Evolutionary conservation across 2,888 invertebrate genomes (phyloP).

Genomic region (Aromia moschata): DNA sequence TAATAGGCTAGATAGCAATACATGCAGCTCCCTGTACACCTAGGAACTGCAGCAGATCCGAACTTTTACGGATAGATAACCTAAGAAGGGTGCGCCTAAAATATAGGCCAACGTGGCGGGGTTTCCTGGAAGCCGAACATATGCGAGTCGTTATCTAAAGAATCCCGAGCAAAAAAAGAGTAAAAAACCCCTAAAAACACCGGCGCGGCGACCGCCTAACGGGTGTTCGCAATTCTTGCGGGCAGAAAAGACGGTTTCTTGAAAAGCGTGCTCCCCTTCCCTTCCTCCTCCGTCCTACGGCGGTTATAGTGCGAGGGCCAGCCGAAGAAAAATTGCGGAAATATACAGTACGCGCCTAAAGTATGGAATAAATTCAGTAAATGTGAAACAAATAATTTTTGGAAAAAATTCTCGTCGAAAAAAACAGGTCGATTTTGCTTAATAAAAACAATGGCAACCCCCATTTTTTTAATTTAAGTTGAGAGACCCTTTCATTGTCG

Average conservation of each 20-base stretch:
- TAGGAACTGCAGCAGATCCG: background rate
- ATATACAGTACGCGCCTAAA: too few species aligned
- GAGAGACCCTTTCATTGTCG: too few species aligned
- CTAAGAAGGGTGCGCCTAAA: conserved; percentile 39
- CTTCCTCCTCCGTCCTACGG: too few species aligned
- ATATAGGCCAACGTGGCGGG: conserved; percentile 54
- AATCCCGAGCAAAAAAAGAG: conserved; percentile 44
- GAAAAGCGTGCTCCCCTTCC: conserved; percentile 5
- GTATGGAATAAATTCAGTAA: too few species aligned
- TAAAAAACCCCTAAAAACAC: conserved; percentile 46
- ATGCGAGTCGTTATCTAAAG: conserved; percentile 56
- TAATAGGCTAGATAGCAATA: background rate
- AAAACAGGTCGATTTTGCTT: too few species aligned
- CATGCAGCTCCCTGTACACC: too few species aligned
- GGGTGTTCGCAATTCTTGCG: conserved; percentile 47
- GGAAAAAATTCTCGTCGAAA: too few species aligned
- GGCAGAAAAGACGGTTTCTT: conserved; percentile 6
- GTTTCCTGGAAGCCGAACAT: conserved; percentile 57
- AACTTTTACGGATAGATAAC: background rate
- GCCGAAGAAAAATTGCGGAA: background rate
- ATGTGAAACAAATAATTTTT: background rate
- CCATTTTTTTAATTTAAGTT: too few species aligned
- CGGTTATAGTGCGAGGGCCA: too few species aligned
- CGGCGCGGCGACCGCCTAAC: conserved; percentile 47
- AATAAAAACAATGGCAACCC: too few species aligned